Evolutionary conservation across 2,888 invertebrate genomes (phyloP).

Genomic region (Lissonota sp.): DNA sequence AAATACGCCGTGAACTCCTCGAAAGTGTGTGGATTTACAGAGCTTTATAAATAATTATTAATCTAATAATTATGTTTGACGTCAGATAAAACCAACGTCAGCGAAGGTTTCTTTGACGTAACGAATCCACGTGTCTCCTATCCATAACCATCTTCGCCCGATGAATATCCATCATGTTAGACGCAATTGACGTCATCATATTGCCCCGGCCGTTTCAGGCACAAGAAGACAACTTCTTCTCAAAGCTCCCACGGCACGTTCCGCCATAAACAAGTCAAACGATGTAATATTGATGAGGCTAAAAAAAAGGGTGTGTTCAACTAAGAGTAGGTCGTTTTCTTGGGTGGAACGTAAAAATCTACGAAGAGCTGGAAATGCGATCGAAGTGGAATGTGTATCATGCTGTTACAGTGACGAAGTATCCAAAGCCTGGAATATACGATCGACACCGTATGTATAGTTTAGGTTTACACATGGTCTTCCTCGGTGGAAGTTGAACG

Average conservation of each 20-base stretch:
- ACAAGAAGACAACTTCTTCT: conserved; percentile 26
- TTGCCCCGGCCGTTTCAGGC: neutral
- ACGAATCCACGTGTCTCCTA: no score
- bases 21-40: conserved; percentile 19
- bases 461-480: neutral
- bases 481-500: neutral
- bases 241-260: conserved; percentile 28
- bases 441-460: conserved; percentile 8
- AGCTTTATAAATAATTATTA: no score
- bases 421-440: conserved; percentile 19
- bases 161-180: no score
- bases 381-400: conserved; percentile 15
- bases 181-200: no score
- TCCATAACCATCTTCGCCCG: no score
- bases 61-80: no score
- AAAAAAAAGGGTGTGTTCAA: neutral
- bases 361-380: conserved; percentile 5
- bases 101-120: no score
- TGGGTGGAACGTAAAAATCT: neutral
- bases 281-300: conserved; percentile 42
- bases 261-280: conserved; percentile 47
- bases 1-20: conserved; percentile 3
- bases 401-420: conserved; percentile 18
- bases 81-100: neutral
- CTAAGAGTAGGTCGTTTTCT: conserved; percentile 19